Conservation (phyloP, 2,113 vertebrate species). For the Emydura subglobosa region DNA sequence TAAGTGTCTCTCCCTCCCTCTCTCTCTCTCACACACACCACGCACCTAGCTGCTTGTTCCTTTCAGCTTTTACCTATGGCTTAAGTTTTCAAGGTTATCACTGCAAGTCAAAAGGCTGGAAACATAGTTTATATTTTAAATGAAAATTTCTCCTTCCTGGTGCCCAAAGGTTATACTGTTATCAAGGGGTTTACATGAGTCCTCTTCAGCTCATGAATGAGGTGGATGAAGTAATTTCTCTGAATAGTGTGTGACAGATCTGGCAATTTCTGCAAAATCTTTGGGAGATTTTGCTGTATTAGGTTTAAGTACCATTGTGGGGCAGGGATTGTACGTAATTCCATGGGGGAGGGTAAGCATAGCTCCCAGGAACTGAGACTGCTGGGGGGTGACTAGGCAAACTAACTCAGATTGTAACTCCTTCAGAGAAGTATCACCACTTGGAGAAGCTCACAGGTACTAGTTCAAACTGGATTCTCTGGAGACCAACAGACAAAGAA, state of each 20-base stretch:
- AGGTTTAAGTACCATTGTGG: background rate
- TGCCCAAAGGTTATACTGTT: background rate
- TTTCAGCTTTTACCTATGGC: background rate
- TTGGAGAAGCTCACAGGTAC: background rate
- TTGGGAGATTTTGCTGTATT: background rate
- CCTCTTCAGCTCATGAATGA: background rate
- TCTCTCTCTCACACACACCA: background rate
- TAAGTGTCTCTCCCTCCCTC: no score
- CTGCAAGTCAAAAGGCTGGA: background rate
- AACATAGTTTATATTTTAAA: background rate
- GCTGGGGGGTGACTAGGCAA: background rate
- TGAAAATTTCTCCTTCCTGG: background rate
- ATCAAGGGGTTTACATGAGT: background rate
- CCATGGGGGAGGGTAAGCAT: background rate
- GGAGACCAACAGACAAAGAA: background rate
- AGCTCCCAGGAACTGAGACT: background rate
- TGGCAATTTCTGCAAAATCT: background rate
- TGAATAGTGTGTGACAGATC: background rate
- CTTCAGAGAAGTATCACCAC: background rate
- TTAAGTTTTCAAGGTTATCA: background rate
- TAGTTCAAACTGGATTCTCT: background rate
- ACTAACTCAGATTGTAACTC: background rate
- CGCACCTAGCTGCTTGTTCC: background rate
- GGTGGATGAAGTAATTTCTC: background rate
- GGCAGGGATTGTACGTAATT: background rate